Percentiles rank a stretch among this genome's conserved stretches.
Evolutionary conservation across 1,140 invertebrate species (phyloP).

Genomic region (Schlechtendalia chinensis): DNA sequence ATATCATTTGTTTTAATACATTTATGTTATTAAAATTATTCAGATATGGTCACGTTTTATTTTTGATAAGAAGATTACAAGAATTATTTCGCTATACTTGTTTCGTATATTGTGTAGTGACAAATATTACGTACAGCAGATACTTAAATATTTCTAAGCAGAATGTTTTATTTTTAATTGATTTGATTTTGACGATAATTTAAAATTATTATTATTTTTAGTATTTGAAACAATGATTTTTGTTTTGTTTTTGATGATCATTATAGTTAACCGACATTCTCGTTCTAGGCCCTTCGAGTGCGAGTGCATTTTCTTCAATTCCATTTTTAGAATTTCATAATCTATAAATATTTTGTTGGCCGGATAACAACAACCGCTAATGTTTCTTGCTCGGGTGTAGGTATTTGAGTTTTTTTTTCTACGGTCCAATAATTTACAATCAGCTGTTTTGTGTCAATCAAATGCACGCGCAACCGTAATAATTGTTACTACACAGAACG

Average conservation of each 20-base stretch:
- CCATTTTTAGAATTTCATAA: constrained; percentile 31
- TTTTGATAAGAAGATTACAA: too few relatives aligned
- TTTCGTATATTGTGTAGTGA: too few relatives aligned
- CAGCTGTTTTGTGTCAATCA: constrained; percentile 8
- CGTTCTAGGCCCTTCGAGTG: not conserved
- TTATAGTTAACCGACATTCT: too few relatives aligned
- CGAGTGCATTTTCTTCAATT: not conserved
- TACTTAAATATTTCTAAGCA: not conserved
- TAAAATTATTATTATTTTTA: not conserved
- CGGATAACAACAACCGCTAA: constrained; percentile 36
- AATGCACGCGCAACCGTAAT: not conserved
- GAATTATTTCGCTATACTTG: too few relatives aligned
- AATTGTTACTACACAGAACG: not conserved
- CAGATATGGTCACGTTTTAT: not conserved
- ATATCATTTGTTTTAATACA: not conserved
- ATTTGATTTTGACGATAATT: not conserved
- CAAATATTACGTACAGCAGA: too few relatives aligned
- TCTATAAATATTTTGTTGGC: constrained; percentile 38
- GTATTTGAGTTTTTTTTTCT: constrained; percentile 34
- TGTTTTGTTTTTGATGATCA: not conserved
- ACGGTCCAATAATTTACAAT: constrained; percentile 9
- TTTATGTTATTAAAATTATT: not conserved
- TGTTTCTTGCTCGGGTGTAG: constrained; percentile 27
- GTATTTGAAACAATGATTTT: not conserved
- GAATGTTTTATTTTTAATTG: not conserved